Evolutionary conservation across 2,888 invertebrate species (phyloP), one percentile per base, ranked within the genome.

Genomic region (Apeira syringaria): DNA sequence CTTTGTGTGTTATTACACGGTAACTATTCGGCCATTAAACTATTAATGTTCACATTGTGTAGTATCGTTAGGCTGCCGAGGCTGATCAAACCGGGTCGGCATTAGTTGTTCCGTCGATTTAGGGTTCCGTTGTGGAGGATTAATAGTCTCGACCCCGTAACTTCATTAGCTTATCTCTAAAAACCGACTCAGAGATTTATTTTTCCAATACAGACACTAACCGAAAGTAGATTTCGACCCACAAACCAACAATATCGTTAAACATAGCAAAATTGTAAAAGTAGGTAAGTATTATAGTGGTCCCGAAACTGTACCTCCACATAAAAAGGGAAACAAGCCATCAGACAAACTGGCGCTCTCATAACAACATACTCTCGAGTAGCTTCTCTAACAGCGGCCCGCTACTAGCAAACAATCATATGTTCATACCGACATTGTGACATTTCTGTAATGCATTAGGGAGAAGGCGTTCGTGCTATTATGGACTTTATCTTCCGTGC

Each of bases 11-110:
- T 60, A 62, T 59, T 47, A 53, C 57, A 34, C 50, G 53, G 53
- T 53, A 53, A 57, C 47, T 57, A 51, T 49, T 41, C 52, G 47
- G 56, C 54, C 52, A 50, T 53, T 55, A 50, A 53, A 54, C 57
- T 47, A 64, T 65, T 60, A 62, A 59, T 60, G 61, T 58, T 37
- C 48, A 49, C 50, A 51, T 53, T 56, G 49, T 63, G 44, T 47
- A 34, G 43, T 42, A 45, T 37, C 47, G 40, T 47, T 50, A 50
- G 29, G 36, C 39, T 27, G 24, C 47, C 41, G 44, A 50, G 46
- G 46, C 35, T 39, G 37, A 48, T 48, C 40, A 52, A 49, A 42
- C 36, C 30, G 29, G 22, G 27, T 25, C 27, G n/a, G 37, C 45
- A 35, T 37, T 49, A 36, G 39, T 36, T 6, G 28, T 24, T 20